Evolutionary conservation across 1,140 invertebrate species (phyloP).

Genomic region (Lanistes nyassanus): DNA sequence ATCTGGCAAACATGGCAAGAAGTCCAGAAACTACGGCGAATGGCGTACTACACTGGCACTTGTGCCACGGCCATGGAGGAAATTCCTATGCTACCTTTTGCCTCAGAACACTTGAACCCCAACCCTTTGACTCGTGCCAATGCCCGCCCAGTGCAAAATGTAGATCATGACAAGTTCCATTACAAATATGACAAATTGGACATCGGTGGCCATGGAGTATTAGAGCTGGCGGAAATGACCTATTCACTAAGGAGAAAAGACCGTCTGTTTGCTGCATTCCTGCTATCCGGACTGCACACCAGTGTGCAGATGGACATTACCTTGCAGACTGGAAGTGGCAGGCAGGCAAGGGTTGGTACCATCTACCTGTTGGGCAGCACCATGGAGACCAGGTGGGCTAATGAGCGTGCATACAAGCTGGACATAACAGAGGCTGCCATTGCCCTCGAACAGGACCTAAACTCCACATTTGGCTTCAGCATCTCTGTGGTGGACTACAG

Average conservation of each 20-base stretch:
- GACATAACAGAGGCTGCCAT: conserved; percentile 18
- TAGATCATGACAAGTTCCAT: conserved; percentile 20
- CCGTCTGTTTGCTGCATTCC: conserved; percentile 20
- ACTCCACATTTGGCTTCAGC: conserved; percentile 7
- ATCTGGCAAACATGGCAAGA: conserved; percentile 30
- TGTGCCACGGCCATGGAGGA: conserved; percentile 12
- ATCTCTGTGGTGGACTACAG: conserved; percentile 7
- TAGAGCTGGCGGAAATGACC: conserved; percentile 5
- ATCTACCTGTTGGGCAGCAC: conserved; percentile 22
- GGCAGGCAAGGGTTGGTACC: not conserved
- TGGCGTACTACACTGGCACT: conserved; percentile 13
- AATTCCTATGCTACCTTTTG: conserved; percentile 24
- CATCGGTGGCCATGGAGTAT: conserved; percentile 9
- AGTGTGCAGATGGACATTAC: conserved; percentile 10
- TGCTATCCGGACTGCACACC: conserved; percentile 7
- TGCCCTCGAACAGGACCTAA: not conserved
- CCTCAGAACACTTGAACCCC: conserved; percentile 14
- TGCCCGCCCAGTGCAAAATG: not conserved
- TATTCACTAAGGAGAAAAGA: not conserved
- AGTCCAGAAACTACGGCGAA: conserved; percentile 17
- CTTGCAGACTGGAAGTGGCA: not conserved
- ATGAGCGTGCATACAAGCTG: conserved; percentile 18
- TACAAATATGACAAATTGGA: conserved; percentile 28
- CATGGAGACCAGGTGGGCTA: conserved; percentile 23
- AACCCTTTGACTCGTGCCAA: not conserved